A percentile compares a stretch with the other conserved stretches of the same genome.
These are phyloP conservation scores for Drosophila nikananu DNA, from an alignment of 1,140 invertebrate species.

Conservation along the genomic window DNA sequence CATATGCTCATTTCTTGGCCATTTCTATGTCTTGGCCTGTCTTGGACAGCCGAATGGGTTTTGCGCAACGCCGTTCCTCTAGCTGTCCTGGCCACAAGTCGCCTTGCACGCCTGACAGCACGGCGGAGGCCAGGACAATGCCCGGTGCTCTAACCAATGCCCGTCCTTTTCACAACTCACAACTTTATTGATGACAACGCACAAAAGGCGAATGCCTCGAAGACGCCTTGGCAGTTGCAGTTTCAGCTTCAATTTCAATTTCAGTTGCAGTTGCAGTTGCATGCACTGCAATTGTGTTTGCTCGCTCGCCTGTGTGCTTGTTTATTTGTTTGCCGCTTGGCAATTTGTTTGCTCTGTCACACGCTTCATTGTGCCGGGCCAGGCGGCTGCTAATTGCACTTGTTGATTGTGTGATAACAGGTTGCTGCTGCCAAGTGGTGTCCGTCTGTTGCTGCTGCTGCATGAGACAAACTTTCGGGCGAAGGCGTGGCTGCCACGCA, in stretches of 20 bases:
- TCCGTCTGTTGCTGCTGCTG: slow-evolving; percentile 62
- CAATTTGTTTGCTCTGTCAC: slow-evolving; percentile 83
- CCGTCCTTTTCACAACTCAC: slow-evolving; percentile 44
- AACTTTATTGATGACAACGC: slow-evolving; percentile 46
- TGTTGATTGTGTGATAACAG: slow-evolving; percentile 79
- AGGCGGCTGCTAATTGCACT: slow-evolving; percentile 78
- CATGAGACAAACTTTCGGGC: slow-evolving; percentile 68
- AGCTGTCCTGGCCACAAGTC: slow-evolving; percentile 29
- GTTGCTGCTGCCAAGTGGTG: slow-evolving; percentile 40
- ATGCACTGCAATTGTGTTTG: slow-evolving; percentile 45
- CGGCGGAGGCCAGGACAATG: slow-evolving; percentile 23
- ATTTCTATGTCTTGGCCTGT: slow-evolving; percentile 29
- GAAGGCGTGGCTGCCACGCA: slow-evolving; percentile 63
- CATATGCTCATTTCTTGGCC: slow-evolving; percentile 42
- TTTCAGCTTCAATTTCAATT: slow-evolving; percentile 9
- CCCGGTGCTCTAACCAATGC: slow-evolving; percentile 5
- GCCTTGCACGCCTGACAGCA: slow-evolving; percentile 24
- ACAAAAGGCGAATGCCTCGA: slow-evolving; percentile 34
- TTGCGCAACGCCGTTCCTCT: slow-evolving; percentile 41
- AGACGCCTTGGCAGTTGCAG: slow-evolving; percentile 16
- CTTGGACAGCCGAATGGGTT: slow-evolving; percentile 25
- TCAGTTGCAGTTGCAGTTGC: slow-evolving; percentile 23
- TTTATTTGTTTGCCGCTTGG: slow-evolving; percentile 54
- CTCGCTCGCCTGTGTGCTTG: slow-evolving; percentile 34
- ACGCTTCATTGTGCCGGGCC: slow-evolving; percentile 67